These are phyloP conservation scores for Erynnis tages DNA, from an alignment of 2,888 invertebrate species.

Conservation along the genomic window DNA sequence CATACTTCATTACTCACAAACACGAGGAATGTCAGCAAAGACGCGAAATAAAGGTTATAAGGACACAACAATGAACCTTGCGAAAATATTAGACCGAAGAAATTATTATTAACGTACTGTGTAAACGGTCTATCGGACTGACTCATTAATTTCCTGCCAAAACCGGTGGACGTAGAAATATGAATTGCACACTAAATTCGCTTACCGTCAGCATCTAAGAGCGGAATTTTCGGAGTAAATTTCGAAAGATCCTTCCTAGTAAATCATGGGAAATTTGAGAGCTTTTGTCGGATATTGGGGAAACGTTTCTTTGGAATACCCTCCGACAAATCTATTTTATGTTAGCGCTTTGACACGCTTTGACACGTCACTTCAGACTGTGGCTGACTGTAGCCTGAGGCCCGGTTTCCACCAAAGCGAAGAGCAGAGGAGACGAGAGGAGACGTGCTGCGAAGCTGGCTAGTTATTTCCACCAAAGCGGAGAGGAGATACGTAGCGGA, in stretches of 20 bases:
- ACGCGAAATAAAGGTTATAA: background rate
- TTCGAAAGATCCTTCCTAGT: constrained; percentile 8
- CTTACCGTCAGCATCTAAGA: constrained; percentile 21
- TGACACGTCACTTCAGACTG: too few species aligned
- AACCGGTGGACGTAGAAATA: constrained; percentile 25
- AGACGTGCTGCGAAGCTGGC: too few species aligned
- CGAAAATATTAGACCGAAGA: constrained; percentile 6
- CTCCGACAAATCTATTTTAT: constrained; percentile 13
- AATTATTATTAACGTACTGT: constrained; percentile 13
- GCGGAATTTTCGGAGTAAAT: constrained; percentile 18
- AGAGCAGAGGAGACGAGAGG: too few species aligned
- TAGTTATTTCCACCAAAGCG: too few species aligned
- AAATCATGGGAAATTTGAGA: constrained; percentile 19
- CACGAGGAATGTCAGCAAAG: too few species aligned
- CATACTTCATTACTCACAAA: too few species aligned
- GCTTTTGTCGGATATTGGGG: background rate
- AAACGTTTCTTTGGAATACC: background rate
- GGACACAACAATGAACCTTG: background rate
- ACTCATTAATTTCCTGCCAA: constrained; percentile 27
- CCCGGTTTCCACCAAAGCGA: too few species aligned
- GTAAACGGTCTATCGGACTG: constrained; percentile 24
- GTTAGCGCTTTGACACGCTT: too few species aligned
- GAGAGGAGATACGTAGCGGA: too few species aligned
- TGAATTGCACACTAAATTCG: constrained; percentile 27
- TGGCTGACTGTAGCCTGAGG: too few species aligned